Base-by-base conservation (phyloP, 1,140 invertebrate species). In the Tetramorium simillimum region DNA sequence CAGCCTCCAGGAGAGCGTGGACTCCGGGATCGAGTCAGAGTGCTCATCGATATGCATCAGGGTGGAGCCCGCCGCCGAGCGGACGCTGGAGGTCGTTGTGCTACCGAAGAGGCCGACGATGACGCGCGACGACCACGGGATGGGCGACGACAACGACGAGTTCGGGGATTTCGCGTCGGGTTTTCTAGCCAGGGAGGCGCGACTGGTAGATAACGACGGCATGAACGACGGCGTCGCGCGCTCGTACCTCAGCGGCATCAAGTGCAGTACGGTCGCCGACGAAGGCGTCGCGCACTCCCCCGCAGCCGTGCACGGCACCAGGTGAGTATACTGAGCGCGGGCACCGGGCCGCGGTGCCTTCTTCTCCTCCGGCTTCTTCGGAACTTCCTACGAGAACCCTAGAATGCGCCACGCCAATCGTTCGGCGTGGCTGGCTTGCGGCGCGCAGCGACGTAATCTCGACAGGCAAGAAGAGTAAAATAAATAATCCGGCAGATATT, bases 1-100 rank as follows among this genome's bases (percentile, higher is more conserved):
- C 40, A 88, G 76, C 21, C 92, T 92, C 37, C 88, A 93, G 77
- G 92, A 92, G 65, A 91, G 90, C 51, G 62, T 92, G 33, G 90
- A 92, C 62, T 92, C 91, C 14, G 91, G 87, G 28, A 93, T 92
- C 65, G 91, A 92, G 58, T 92, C 92, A 9, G 92, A 93, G 65
- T 93, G 91, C 77, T 92, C 92, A n/a, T 92, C 91, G 14, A 87
- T 91, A 37, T 89, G 90, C 73, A 73, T 84, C 60, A 89, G 85
- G 49, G 60, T 65, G 40, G 88, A 92, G 12, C 21, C 86, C 33
- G 56, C 60, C 49, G 73, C 21, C 40, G 80, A 58, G 69, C 63
- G 49, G 67, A 33, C 73, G 43, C 60, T 84, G 40, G 80, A 73
- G 14, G 12, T 60, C 1, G 51, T 43, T 6, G 24, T n/a, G 6